Conservation (phyloP, 2,888 invertebrate species). For the Pristionchus fissidentatus region DNA sequence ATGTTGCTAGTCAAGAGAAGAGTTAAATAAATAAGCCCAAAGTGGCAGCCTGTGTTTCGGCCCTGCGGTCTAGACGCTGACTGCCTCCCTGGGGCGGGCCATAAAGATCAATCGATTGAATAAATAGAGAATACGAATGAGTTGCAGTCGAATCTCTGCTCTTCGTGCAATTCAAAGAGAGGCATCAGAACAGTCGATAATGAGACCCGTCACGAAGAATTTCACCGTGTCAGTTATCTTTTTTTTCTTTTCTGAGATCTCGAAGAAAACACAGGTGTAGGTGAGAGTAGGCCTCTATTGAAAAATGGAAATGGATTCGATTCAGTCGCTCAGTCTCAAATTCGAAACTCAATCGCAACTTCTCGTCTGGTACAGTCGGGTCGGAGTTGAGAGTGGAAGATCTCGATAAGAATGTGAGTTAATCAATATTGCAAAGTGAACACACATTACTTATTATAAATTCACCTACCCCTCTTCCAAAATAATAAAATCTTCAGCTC, state of each 20-base stretch:
- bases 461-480: neutral
- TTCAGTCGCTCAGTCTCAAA: constrained; percentile 9
- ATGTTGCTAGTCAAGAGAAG: neutral
- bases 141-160: constrained; percentile 61
- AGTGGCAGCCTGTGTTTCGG: neutral
- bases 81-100: too few species aligned
- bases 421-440: too few species aligned
- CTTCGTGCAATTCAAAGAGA: constrained; percentile 69
- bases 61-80: too few species aligned
- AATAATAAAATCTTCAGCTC: neutral
- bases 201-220: constrained; percentile 68
- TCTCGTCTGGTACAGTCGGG: neutral
- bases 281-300: neutral
- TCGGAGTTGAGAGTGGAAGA: constrained; percentile 62
- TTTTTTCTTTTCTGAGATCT: neutral
- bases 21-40: neutral
- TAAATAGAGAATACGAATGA: neutral
- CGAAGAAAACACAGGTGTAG: too few species aligned
- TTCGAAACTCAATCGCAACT: constrained; percentile 8
- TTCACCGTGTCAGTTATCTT: constrained; percentile 65
- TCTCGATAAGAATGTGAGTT: constrained; percentile 66
- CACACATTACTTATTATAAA: constrained; percentile 44
- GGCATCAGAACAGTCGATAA: constrained; percentile 61
- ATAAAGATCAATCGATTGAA: neutral
- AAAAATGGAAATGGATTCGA: neutral